phyloP scores from a whole-genome alignment of 2,888 invertebrate genomes.

The Dichetophora obliterata region DNA sequence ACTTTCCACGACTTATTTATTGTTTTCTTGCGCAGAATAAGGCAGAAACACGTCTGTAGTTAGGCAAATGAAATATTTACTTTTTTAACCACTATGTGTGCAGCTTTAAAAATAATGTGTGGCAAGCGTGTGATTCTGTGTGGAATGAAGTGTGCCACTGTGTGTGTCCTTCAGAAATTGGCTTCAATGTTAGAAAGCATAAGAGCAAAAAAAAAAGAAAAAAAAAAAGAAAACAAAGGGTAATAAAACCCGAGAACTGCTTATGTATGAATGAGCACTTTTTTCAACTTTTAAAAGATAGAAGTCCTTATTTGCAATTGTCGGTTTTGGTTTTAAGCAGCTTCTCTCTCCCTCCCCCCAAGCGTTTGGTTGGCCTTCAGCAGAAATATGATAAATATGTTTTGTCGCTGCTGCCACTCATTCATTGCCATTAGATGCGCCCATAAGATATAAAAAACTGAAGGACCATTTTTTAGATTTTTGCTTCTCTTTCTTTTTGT shows the following conservation, averaged over 20 bases:
- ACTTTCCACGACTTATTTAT: slow-evolving; percentile 6
- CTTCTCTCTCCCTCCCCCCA: too few species aligned
- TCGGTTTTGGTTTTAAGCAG: not conserved
- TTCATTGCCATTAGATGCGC: not conserved
- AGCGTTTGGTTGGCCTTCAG: not conserved
- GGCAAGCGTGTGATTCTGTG: not conserved
- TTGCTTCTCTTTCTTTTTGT: too few species aligned
- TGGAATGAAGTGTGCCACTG: not conserved
- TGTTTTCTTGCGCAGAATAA: not conserved
- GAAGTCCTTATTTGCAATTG: not conserved
- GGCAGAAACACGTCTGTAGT: not conserved
- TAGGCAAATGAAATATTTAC: slow-evolving; percentile 15
- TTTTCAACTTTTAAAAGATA: not conserved
- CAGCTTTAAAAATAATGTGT: not conserved
- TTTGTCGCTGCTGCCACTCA: not conserved
- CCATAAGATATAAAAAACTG: not conserved
- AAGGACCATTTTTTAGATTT: not conserved
- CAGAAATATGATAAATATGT: slow-evolving; percentile 16
- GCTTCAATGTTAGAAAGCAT: not conserved
- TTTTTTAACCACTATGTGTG: not conserved
- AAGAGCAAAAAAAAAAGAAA: not conserved
- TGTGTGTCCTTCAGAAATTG: slow-evolving; percentile 27
- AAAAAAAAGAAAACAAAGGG: not conserved
- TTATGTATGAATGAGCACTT: not conserved
- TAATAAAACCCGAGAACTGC: not conserved